Evolutionary conservation across 1,140 invertebrate species (phyloP), one percentile per base, ranked within the genome.

Genomic region (Papilio polyxenes): DNA sequence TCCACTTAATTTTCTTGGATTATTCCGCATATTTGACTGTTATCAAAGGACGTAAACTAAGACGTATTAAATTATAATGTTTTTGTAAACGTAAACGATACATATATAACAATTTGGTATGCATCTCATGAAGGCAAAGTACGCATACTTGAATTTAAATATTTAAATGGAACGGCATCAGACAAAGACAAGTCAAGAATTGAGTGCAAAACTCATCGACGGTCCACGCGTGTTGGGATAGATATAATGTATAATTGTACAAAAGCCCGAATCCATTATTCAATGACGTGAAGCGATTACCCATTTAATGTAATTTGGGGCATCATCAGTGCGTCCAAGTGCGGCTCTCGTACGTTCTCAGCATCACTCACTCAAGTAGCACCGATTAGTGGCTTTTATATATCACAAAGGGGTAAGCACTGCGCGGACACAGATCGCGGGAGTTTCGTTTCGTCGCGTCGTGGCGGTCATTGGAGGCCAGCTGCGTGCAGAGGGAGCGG

Each of bases 241-340:
- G 87, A 89, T 90, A 90, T 89, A 87, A 92, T 90, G 87, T 90
- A 87, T 90, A 87, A 89, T 90, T 90, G 86, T 89, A 91, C 89
- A 92, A 89, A 88, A 90, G 88, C 88, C 17, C 86, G 91, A 92
- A 91, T 90, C 91, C 92, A 94, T 94, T 94, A 93, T 93, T 89
- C 92, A 94, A 94, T 94, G 92, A 94, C 91, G 91, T 93, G 87
- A 87, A 91, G 87, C 93, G 92, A 94, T 93, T 94, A 94, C 93
- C 92, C 92, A 93, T 93, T 94, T 92, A 92, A 89, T 91, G 88
- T 91, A 92, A 94, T 94, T 93, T 89, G 93, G 93, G 92, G 82
- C 92, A 93, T 93, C 87, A 91, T 90, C 88, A 85, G 87, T 84
- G 86, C 85, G 90, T 92, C 88, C 90, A 91, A 72, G 84, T 83